Conservation (phyloP, 2,797 vertebrate genomes). For the Ispidina lecontei region DNA sequence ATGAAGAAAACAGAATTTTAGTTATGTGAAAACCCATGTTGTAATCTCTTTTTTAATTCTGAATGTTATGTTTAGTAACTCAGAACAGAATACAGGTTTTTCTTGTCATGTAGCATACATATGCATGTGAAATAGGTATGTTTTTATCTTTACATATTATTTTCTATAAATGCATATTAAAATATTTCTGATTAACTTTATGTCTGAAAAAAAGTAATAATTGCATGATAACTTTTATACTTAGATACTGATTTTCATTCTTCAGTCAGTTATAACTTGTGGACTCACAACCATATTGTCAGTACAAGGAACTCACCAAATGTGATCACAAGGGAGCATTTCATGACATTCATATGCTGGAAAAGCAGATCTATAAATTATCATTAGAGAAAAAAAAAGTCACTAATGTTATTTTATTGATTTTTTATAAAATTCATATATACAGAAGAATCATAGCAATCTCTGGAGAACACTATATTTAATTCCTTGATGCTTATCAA, state of each 20-base stretch:
- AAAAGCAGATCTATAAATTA: neutral
- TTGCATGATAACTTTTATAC: neutral
- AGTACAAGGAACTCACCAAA: neutral
- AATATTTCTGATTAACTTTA: neutral
- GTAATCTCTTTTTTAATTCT: neutral
- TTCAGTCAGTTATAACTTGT: neutral
- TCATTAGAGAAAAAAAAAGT: neutral
- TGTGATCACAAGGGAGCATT: neutral
- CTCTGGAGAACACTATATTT: neutral
- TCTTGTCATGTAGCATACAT: neutral
- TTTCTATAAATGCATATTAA: neutral
- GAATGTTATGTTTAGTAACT: neutral
- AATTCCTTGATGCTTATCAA: neutral
- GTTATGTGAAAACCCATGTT: neutral
- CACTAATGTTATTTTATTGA: neutral
- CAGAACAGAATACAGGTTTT: neutral
- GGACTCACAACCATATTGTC: neutral
- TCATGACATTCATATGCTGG: neutral
- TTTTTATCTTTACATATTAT: rapidly evolving
- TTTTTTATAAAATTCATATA: neutral
- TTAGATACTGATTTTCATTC: neutral
- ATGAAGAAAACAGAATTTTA: neutral
- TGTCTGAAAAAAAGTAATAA: neutral
- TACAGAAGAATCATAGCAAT: neutral
- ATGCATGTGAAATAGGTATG: rapidly evolving